Conservation (phyloP, 2,888 invertebrate genomes). For the Ormia ochracea region DNA sequence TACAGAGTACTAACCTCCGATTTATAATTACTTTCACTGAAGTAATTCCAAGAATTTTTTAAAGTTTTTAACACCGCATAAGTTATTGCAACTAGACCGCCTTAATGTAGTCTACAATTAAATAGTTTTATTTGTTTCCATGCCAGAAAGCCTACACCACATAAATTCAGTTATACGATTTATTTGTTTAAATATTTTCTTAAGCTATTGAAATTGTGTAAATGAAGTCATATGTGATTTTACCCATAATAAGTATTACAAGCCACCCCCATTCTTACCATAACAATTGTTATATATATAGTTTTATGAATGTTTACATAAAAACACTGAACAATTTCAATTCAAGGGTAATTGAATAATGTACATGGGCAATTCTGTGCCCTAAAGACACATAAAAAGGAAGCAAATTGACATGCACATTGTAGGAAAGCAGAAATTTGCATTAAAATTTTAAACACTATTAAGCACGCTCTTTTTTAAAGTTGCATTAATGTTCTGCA, state of each 20-base stretch:
- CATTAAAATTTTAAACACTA: conserved; percentile 32
- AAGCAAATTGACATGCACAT: conserved; percentile 15
- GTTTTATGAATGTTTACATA: neutral
- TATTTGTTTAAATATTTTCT: neutral
- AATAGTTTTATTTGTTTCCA: neutral
- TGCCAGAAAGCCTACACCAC: neutral
- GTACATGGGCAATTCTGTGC: conserved; percentile 1
- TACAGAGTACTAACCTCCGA: too few species aligned
- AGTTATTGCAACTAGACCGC: conserved; percentile 1
- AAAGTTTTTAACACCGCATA: neutral
- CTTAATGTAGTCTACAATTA: conserved; percentile 23
- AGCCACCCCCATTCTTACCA: conserved; percentile 13
- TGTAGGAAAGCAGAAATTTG: conserved; percentile 10
- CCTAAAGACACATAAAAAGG: conserved; percentile 17
- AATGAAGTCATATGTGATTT: conserved; percentile 14
- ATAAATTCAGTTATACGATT: neutral
- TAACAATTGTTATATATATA: conserved; percentile 17
- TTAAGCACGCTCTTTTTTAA: conserved; percentile 20
- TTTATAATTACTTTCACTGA: too few species aligned
- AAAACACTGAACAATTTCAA: conserved; percentile 1
- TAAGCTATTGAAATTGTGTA: neutral
- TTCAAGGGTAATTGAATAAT: conserved; percentile 44
- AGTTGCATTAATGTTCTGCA: neutral
- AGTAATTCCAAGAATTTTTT: neutral
- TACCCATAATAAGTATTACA: neutral